These are phyloP conservation scores for Pharmacophagus antenor DNA, from an alignment of 2,888 invertebrate species.

Conservation along the genomic window DNA sequence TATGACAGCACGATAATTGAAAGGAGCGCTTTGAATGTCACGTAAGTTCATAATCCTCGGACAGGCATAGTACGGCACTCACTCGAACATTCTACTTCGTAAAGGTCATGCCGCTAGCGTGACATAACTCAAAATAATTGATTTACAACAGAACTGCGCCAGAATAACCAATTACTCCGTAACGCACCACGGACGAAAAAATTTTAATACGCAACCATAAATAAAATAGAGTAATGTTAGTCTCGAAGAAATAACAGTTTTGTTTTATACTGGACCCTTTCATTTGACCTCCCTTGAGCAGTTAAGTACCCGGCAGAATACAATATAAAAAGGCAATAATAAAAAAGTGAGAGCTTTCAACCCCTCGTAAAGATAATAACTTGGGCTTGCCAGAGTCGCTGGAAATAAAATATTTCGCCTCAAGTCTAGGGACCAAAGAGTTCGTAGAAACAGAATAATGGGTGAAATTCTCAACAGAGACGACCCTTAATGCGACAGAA, in stretches of 20 bases:
- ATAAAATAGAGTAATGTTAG: slow-evolving; percentile 44
- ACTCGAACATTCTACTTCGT: slow-evolving; percentile 26
- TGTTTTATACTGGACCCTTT: slow-evolving; percentile 48
- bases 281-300: slow-evolving; percentile 51
- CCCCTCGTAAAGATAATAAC: slow-evolving; percentile 76
- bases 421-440: slow-evolving; percentile 43
- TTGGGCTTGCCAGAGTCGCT: slow-evolving; percentile 52
- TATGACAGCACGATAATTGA: slow-evolving; percentile 27
- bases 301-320: slow-evolving; percentile 54
- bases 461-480: slow-evolving; percentile 19
- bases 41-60: slow-evolving; percentile 27
- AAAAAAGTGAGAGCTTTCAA: slow-evolving; percentile 71
- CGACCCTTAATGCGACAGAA: slow-evolving; percentile 10
- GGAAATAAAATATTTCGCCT: slow-evolving; percentile 46
- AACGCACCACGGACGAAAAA: slow-evolving; percentile 45
- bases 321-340: slow-evolving; percentile 65
- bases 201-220: slow-evolving; percentile 39
- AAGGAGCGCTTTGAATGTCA: slow-evolving; percentile 23
- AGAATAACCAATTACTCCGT: slow-evolving; percentile 44
- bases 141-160: slow-evolving; percentile 34
- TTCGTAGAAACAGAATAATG: slow-evolving; percentile 40
- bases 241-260: slow-evolving; percentile 48
- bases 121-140: slow-evolving; percentile 47
- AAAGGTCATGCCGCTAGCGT: slow-evolving; percentile 44
- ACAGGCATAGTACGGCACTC: slow-evolving; percentile 16